Evolutionary conservation across 2,113 vertebrate species (phyloP).

Genomic region (Girardinichthys multiradiatus): DNA sequence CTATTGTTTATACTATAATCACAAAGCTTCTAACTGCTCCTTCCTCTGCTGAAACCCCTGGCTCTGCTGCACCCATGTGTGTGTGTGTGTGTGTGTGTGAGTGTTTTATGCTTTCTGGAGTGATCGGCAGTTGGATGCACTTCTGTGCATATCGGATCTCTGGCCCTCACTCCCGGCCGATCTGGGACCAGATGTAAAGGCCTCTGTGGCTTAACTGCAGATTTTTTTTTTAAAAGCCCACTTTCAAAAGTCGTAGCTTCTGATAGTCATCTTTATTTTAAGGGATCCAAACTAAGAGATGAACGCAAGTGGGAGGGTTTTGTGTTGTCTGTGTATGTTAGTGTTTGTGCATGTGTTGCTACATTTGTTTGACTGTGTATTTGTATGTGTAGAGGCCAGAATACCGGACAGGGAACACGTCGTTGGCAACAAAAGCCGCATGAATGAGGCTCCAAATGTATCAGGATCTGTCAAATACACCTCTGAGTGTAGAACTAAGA

Average conservation of each 20-base stretch:
- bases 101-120: constrained; percentile 54
- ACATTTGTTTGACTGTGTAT: constrained; percentile 12
- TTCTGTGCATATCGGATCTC: constrained; percentile 61
- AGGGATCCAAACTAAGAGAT: constrained; percentile 44
- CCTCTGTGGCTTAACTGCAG: constrained; percentile 58
- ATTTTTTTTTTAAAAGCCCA: constrained; percentile 39
- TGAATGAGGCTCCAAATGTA: constrained; percentile 4
- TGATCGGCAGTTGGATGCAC: constrained; percentile 66
- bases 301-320: constrained; percentile 50
- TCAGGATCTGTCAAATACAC: constrained; percentile 27
- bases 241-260: constrained; percentile 59
- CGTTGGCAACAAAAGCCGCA: constrained; percentile 42
- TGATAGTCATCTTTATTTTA: constrained; percentile 66
- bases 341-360: constrained; percentile 16
- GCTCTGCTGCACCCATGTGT: constrained; percentile 23
- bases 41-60: constrained; percentile 61
- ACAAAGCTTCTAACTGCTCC: constrained; percentile 66
- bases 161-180: constrained; percentile 51
- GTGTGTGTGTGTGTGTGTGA: constrained; percentile 32
- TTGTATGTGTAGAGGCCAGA: not conserved
- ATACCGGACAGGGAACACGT: constrained; percentile 48
- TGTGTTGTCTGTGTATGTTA: constrained; percentile 8
- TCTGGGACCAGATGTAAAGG: constrained; percentile 65
- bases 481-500: not conserved
- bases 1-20: constrained; percentile 68